These are phyloP conservation scores for Sepiola atlantica DNA, from an alignment of 2,888 invertebrate species.

Conservation along the genomic window DNA sequence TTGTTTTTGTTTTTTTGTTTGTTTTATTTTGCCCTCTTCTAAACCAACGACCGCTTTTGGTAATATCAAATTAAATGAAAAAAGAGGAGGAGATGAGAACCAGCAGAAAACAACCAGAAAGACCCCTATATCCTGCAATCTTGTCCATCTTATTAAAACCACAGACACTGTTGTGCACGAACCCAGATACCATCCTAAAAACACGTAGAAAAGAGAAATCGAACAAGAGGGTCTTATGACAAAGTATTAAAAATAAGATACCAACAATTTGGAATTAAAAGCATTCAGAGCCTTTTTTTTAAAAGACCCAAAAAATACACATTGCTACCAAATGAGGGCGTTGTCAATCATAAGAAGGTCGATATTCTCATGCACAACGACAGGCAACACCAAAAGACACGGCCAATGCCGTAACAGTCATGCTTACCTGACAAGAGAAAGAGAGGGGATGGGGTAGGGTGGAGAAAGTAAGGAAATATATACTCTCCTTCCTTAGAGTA, in stretches of 20 bases:
- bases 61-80: too few species aligned
- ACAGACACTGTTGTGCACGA: neutral
- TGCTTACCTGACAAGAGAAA: neutral
- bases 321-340: neutral
- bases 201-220: neutral
- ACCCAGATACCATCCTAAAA: neutral
- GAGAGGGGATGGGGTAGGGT: neutral
- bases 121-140: slow-evolving; percentile 21
- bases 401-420: neutral
- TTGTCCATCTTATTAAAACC: neutral
- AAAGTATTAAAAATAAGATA: neutral
- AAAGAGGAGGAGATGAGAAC: too few species aligned
- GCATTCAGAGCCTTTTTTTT: neutral
- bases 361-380: neutral
- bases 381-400: neutral
- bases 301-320: too few species aligned
- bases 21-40: too few species aligned
- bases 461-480: too few species aligned
- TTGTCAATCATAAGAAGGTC: neutral
- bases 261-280: neutral
- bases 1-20: too few species aligned
- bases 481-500: too few species aligned
- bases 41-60: too few species aligned
- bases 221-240: neutral
- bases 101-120: too few species aligned